These are phyloP conservation scores for Monoplex corrugatus DNA, from an alignment of 2,888 invertebrate genomes.

Conservation along the genomic window DNA sequence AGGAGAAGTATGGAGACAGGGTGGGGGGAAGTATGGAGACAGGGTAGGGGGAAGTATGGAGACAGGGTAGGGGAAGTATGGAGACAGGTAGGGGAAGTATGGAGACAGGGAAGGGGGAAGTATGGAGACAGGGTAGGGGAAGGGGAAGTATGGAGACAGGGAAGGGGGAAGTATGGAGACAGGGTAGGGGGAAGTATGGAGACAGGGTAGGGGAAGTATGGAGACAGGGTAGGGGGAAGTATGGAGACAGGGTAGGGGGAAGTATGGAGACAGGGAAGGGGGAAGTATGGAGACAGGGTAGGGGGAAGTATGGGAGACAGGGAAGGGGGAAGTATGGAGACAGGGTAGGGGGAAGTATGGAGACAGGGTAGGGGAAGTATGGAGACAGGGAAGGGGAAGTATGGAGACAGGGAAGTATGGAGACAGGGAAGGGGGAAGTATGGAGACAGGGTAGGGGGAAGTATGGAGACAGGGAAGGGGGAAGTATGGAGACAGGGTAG, in stretches of 20 bases:
- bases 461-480: too few relatives aligned
- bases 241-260: too few relatives aligned
- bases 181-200: not conserved
- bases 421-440: not conserved
- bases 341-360: too few relatives aligned
- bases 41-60: not conserved
- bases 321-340: not conserved
- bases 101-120: not conserved
- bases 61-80: not conserved
- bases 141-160: too few relatives aligned
- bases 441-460: too few relatives aligned
- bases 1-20: conserved; percentile 36
- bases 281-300: not conserved
- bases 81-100: not conserved
- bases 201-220: not conserved
- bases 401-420: too few relatives aligned
- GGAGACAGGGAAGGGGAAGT: too few relatives aligned
- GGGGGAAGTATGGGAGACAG: not conserved
- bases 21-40: not conserved
- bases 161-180: too few relatives aligned
- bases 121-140: too few relatives aligned
- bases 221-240: not conserved
- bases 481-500: not conserved
- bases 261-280: not conserved
- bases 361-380: not conserved